A percentile compares a stretch with the other conserved stretches of the same genome.
Evolutionary conservation across 1,140 invertebrate genomes (phyloP).

Genomic region (Branchinecta lindahli): DNA sequence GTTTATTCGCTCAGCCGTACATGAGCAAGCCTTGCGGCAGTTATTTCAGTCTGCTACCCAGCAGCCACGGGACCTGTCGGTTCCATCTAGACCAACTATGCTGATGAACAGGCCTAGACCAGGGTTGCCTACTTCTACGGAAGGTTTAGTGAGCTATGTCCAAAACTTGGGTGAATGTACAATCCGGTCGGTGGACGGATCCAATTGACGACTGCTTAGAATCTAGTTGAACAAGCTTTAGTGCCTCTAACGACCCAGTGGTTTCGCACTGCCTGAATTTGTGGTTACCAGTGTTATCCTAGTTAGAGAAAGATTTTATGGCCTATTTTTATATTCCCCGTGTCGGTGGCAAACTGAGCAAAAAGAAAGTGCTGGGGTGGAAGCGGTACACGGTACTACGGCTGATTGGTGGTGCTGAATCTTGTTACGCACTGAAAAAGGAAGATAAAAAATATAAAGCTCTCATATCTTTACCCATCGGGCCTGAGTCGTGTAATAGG

Average conservation of each 20-base stretch:
- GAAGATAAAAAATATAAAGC: no score
- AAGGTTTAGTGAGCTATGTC: constrained; percentile 22
- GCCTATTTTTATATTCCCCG: no score
- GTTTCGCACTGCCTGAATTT: neutral
- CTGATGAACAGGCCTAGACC: constrained; percentile 10
- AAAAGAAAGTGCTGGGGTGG: no score
- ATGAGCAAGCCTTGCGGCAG: constrained; percentile 15
- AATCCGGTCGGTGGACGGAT: neutral
- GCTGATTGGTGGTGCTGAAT: no score
- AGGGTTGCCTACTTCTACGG: constrained; percentile 13
- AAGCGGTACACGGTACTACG: no score
- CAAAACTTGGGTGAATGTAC: constrained; percentile 21
- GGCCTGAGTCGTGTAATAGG: no score
- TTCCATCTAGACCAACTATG: constrained; percentile 1
- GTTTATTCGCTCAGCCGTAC: constrained; percentile 12
- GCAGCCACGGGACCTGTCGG: neutral
- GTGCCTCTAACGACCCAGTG: neutral
- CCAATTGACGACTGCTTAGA: neutral
- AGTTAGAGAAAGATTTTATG: no score
- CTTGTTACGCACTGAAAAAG: no score
- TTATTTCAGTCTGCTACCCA: neutral
- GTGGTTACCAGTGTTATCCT: no score
- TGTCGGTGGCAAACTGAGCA: no score
- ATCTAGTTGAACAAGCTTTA: neutral
- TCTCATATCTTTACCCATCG: no score